These are phyloP conservation scores for Parazoanthus swiftii DNA, from an alignment of 92 coral and sea anemone species.

Conservation along the genomic window DNA sequence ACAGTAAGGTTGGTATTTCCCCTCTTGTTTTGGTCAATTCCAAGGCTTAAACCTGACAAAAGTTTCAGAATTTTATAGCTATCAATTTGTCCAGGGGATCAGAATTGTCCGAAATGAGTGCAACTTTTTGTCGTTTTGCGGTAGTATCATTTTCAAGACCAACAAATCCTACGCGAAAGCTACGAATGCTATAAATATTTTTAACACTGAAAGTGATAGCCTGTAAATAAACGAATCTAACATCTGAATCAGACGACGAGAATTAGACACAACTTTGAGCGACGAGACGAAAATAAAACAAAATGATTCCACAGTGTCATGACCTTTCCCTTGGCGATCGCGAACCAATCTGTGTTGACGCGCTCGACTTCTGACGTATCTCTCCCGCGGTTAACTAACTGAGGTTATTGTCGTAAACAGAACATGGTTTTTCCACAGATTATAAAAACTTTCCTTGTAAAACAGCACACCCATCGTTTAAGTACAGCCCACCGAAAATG, in stretches of 20 bases:
- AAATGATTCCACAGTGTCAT: not conserved
- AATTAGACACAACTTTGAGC: conserved; percentile 33
- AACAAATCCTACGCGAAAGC: not conserved
- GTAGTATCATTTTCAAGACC: not conserved
- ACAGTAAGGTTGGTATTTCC: too few relatives aligned
- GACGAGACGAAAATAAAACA: conserved; percentile 16
- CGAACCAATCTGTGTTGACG: not conserved
- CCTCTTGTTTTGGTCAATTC: not conserved
- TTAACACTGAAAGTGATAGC: not conserved
- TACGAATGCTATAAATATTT: too few relatives aligned
- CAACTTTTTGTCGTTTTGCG: not conserved
- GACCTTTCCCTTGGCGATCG: conserved; percentile 31
- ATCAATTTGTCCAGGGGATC: not conserved
- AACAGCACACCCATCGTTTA: conserved; percentile 29
- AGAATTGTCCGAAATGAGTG: not conserved
- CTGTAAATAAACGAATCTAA: not conserved
- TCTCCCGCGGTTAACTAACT: not conserved
- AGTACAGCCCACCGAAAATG: conserved; percentile 40
- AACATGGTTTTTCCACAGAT: not conserved
- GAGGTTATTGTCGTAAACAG: not conserved
- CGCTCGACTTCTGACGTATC: not conserved
- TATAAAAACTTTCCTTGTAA: not conserved
- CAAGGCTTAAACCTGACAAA: not conserved
- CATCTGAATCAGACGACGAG: conserved; percentile 12
- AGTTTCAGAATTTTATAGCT: not conserved